Conservation (phyloP, 2,797 vertebrate genomes). For the Aselliscus stoliczkanus region DNA sequence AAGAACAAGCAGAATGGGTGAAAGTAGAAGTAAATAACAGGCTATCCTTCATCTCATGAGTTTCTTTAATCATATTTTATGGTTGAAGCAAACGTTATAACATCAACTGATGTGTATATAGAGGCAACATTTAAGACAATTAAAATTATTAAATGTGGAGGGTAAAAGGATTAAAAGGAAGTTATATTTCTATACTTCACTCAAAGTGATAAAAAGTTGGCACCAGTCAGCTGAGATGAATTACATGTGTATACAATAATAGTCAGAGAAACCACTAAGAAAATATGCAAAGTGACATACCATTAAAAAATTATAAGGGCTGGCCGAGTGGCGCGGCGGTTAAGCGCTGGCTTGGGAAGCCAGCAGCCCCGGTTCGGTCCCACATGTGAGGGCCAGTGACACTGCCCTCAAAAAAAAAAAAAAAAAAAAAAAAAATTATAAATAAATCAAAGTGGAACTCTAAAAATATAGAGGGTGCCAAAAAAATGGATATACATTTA, state of each 20-base stretch:
- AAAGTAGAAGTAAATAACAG: background rate
- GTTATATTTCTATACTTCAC: background rate
- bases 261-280: background rate
- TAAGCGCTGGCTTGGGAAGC: too few species aligned
- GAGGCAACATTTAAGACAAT: background rate
- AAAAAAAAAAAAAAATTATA: background rate
- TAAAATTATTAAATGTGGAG: background rate
- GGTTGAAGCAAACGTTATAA: background rate
- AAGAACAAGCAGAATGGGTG: background rate
- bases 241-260: background rate
- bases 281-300: background rate
- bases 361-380: too few species aligned
- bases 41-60: background rate
- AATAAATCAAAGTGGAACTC: background rate
- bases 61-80: background rate
- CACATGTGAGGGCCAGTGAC: too few species aligned
- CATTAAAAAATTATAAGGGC: background rate
- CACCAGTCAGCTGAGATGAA: background rate
- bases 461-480: background rate
- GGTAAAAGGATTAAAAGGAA: background rate
- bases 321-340: too few species aligned
- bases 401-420: too few species aligned
- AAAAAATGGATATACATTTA: too few species aligned
- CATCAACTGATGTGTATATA: background rate
- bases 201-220: background rate